Evolutionary conservation across 2,888 invertebrate genomes (phyloP), one percentile per base, ranked within the genome.

Genomic region (Tenthredo notha): DNA sequence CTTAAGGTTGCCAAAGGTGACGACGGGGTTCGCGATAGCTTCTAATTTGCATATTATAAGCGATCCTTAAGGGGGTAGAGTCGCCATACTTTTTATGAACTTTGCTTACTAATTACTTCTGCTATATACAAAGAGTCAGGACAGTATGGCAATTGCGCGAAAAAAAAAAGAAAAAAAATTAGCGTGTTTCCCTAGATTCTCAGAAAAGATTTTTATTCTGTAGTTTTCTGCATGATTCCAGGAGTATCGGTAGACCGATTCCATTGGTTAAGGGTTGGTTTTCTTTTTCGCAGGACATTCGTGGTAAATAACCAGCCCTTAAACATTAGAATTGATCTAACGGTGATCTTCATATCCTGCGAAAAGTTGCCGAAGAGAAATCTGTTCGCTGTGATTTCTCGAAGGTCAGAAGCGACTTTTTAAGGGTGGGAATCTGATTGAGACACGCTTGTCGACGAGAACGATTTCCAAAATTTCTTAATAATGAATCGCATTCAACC

Each of bases 1-100:
- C 40, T 80, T 80, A 61, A 80, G 50, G 80, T 50, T 61, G 80
- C 40, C 37, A 21, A 40, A 78, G 58, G 78, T 80, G 54, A 78
- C 18, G 40, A 21, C 58, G 33, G 50, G 37, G 9, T 61, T 40
- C 61, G 58, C 61, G 80, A 80, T 80, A 80, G 37, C 33, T 61
- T 58, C 40, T 80, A 61, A 61, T 80, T 80, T 61, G n/a, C 80
- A 80, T 80, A 80, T 37, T 25, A 80, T 61, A 58, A 40, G 10
- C 58, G 58, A 58, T 58, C 58, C 6, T 80, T 12, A n/a, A 47
- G 18, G 7, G 74, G 18, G 18, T 3, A 33, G 10, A 67, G 12
- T n/a, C n/a, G n/a, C 72, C 33, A 21, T n/a, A 40, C 15, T 37
- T 72, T 72, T 40, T 37, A n/a, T 21, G 7, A 54, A 54, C 25